These are phyloP conservation scores for Ephialtes manifestator DNA, from an alignment of 2,888 invertebrate genomes.

Conservation along the genomic window DNA sequence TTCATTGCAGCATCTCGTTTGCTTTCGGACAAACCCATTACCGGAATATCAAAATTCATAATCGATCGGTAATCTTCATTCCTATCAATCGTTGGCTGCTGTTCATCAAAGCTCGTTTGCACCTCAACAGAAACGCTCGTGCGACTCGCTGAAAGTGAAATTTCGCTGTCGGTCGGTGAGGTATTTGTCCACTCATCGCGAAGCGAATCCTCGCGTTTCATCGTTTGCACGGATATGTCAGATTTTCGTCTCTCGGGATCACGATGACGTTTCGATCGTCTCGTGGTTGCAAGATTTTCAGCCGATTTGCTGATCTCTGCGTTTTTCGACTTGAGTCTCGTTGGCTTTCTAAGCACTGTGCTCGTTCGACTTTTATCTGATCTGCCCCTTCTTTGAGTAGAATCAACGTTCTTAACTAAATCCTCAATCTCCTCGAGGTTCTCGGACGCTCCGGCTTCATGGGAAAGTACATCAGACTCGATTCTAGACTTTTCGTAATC, in stretches of 20 bases:
- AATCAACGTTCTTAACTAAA: not conserved
- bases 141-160: conserved; percentile 72
- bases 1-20: conserved; percentile 74
- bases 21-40: conserved; percentile 75
- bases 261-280: conserved; percentile 77
- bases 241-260: conserved; percentile 82
- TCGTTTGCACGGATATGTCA: conserved; percentile 81
- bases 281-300: conserved; percentile 77
- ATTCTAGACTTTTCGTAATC: not conserved
- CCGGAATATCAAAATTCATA: conserved; percentile 52
- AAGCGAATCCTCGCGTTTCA: conserved; percentile 63
- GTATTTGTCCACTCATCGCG: conserved; percentile 83
- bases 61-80: conserved; percentile 54
- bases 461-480: not conserved
- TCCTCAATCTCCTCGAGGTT: not conserved
- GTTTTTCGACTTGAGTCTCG: conserved; percentile 78
- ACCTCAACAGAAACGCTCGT: conserved; percentile 81
- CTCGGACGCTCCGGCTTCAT: not conserved
- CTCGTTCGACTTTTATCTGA: conserved; percentile 64
- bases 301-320: conserved; percentile 81
- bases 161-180: conserved; percentile 78
- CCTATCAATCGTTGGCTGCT: conserved; percentile 65
- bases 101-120: conserved; percentile 82
- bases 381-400: conserved; percentile 52
- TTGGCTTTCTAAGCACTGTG: conserved; percentile 78